Percentiles rank a stretch among this genome's conserved stretches.
Conservation (phyloP, 2,888 invertebrate species). For the Charanyca ferruginea region DNA sequence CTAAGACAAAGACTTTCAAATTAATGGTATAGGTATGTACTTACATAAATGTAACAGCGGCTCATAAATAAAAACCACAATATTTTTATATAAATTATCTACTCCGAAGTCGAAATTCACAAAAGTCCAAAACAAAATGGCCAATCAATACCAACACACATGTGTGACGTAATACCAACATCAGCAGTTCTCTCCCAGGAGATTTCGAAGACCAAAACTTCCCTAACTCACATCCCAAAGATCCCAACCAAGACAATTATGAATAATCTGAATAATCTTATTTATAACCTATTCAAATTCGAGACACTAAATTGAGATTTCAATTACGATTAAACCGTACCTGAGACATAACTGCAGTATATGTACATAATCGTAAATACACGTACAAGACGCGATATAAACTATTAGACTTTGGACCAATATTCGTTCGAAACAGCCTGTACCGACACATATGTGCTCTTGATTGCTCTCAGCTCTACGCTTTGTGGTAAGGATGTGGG, state of each 20-base stretch:
- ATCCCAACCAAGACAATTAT: slow-evolving; percentile 41
- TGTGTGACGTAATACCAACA: slow-evolving; percentile 19
- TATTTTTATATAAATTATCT: too few species aligned
- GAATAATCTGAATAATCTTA: slow-evolving; percentile 55
- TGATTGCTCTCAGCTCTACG: slow-evolving; percentile 67
- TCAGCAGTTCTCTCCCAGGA: slow-evolving; percentile 1
- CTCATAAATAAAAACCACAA: too few species aligned
- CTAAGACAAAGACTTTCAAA: too few species aligned
- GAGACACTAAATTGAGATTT: slow-evolving; percentile 57
- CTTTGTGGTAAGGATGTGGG: slow-evolving; percentile 34
- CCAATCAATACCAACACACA: background rate
- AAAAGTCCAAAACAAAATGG: slow-evolving; percentile 17
- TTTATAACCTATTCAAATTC: slow-evolving; percentile 59
- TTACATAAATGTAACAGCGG: too few species aligned
- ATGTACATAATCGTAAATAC: slow-evolving; percentile 30
- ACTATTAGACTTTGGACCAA: slow-evolving; percentile 38
- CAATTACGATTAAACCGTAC: slow-evolving; percentile 59
- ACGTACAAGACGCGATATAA: slow-evolving; percentile 31
- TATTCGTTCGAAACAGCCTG: slow-evolving; percentile 57
- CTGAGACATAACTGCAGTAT: slow-evolving; percentile 42
- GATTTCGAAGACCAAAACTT: slow-evolving; percentile 6
- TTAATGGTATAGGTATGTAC: too few species aligned
- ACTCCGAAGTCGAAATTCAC: background rate
- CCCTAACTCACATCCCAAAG: slow-evolving; percentile 24
- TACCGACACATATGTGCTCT: slow-evolving; percentile 67